Evolutionary conservation across 1,140 invertebrate species (phyloP).

Genomic region (Dendrolimus punctatus): DNA sequence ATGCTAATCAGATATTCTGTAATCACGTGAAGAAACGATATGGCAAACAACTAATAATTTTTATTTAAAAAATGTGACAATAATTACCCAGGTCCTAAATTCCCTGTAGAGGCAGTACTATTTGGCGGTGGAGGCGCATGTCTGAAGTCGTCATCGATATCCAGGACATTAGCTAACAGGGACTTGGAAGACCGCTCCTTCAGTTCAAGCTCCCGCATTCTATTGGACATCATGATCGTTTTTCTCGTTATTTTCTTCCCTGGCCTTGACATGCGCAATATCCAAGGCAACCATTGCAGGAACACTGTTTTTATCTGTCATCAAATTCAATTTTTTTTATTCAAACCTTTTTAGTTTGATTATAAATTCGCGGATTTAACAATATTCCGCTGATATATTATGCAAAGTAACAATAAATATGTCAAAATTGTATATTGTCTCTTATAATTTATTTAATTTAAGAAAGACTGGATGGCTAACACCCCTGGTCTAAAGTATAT

Average conservation of each 20-base stretch:
- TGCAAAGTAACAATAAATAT: too few species aligned
- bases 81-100: constrained; percentile 68
- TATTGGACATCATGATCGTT: constrained; percentile 89
- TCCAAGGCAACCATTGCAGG: constrained; percentile 96
- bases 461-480: too few species aligned
- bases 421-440: too few species aligned
- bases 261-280: constrained; percentile 94
- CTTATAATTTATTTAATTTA: too few species aligned
- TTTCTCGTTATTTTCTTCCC: constrained; percentile 94
- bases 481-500: too few species aligned
- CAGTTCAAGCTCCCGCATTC: constrained; percentile 92
- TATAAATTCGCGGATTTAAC: too few species aligned
- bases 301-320: constrained; percentile 91
- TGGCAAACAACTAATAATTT: too few species aligned
- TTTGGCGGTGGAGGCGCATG: constrained; percentile 73
- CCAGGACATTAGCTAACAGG: constrained; percentile 92
- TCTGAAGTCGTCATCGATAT: constrained; percentile 95
- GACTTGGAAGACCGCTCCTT: constrained; percentile 95
- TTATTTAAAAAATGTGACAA: constrained; percentile 4
- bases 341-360: too few species aligned
- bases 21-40: too few species aligned
- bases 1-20: too few species aligned
- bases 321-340: neutral
- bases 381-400: too few species aligned
- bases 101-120: constrained; percentile 70